A percentile compares a stretch with the other conserved stretches of the same genome.
Conservation (phyloP, 2,888 invertebrate genomes). For the Ecdyonurus torrentis region DNA sequence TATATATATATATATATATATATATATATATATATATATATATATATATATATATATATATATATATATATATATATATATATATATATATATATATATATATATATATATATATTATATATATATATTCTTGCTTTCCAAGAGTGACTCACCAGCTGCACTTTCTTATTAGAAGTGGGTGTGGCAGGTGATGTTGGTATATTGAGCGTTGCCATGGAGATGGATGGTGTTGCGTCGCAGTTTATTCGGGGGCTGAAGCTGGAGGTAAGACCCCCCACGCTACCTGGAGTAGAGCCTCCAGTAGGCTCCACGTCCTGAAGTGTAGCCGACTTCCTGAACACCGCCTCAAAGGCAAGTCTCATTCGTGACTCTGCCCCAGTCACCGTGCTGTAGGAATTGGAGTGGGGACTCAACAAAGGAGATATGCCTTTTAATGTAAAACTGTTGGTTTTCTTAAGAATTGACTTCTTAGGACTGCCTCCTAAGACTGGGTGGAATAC, state of each 20-base stretch:
- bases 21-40: too few relatives aligned
- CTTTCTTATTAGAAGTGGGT: conserved; percentile 69
- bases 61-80: too few relatives aligned
- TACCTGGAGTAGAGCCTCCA: conserved; percentile 23
- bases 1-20: too few relatives aligned
- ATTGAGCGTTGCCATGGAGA: not conserved
- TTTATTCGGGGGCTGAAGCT: conserved; percentile 19
- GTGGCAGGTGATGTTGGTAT: conserved; percentile 44
- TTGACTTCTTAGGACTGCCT: conserved; percentile 59
- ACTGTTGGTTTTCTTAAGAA: conserved; percentile 84
- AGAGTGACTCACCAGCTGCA: conserved; percentile 66
- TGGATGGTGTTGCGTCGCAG: conserved; percentile 29
- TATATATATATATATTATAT: too few relatives aligned
- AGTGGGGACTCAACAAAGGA: conserved; percentile 29
- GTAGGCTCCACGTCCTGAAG: conserved; percentile 68
- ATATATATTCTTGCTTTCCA: too few relatives aligned
- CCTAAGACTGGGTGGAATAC: conserved; percentile 32
- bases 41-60: too few relatives aligned
- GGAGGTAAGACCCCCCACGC: not conserved
- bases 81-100: too few relatives aligned
- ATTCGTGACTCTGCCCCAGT: conserved; percentile 80
- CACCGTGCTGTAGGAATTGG: conserved; percentile 54
- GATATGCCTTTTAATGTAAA: conserved; percentile 54
- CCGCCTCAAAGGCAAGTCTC: conserved; percentile 76
- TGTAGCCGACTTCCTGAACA: conserved; percentile 73